Evolutionary conservation across 2,797 vertebrate genomes (phyloP), one percentile per base, ranked within the genome.

Genomic region (Margarornis squamiger): DNA sequence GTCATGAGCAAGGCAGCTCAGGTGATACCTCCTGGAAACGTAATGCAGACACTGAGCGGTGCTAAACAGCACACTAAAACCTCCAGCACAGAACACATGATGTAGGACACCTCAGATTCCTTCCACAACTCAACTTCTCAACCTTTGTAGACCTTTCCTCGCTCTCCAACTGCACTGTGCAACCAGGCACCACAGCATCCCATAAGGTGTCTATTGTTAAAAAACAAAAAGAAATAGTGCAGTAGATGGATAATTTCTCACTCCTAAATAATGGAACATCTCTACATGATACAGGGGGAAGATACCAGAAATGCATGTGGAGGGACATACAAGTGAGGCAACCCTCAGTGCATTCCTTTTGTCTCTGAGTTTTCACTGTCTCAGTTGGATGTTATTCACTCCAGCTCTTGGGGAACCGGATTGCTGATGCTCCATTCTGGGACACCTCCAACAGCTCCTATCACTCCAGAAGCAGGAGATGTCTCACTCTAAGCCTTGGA

Each of bases 261-360:
- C 32, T 94, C 87, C 58, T 81, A 59, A 86, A 78, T 72, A 92
- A 96, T 73, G 36, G 76, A 92, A 59, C n/a, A 75, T 77, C 67
- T 91, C 70, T 26, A 41, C 23, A 2, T 2, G 30, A 77, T 27
- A 75, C 61, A 72, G 36, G 9, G 54, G 23, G 36, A 27, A 72
- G 23, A 80, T 46, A 39, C 86, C 75, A 51, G 80, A 91, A 86
- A 65, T 1, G 1, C 26, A 7, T 2, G 10, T 14, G 51, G 76
- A 77, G 82, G 82, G 59, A 73, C 58, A 86, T 17, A 27, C 75
- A 71, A 48, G 34, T 5, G 51, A 84, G 76, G 54, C 34, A 75
- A 54, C 6, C 11, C 38, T 14, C 30, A 26, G 4, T 8, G 26
- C n/a, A 9, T 23, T 24, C 30, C 14, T 76, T 58, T 22, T 36